These are phyloP conservation scores for Amiota communis DNA, from an alignment of 2,888 invertebrate species.

Conservation along the genomic window DNA sequence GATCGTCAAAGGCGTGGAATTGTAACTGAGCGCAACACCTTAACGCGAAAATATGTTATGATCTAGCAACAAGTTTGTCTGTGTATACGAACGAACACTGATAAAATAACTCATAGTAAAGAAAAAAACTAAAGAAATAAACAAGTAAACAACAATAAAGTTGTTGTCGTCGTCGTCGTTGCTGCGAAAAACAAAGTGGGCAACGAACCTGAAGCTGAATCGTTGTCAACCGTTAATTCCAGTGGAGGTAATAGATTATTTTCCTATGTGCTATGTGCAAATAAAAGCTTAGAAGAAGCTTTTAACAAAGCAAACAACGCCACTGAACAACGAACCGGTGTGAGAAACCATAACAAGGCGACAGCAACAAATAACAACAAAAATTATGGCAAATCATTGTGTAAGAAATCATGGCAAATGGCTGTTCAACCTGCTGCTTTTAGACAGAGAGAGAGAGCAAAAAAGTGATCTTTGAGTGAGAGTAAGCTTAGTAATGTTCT, in stretches of 20 bases:
- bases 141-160: conserved; percentile 38
- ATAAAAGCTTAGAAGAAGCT: background rate
- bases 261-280: too few relatives aligned
- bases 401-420: background rate
- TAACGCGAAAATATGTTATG: conserved; percentile 16
- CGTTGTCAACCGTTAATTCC: background rate
- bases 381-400: background rate
- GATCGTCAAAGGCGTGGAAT: conserved; percentile 44
- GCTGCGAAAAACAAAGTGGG: conserved; percentile 47
- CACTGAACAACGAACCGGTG: conserved; percentile 35
- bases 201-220: conserved; percentile 44
- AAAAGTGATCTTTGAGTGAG: background rate
- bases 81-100: background rate
- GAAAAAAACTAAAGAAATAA: conserved; percentile 34
- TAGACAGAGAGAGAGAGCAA: background rate
- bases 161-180: conserved; percentile 28
- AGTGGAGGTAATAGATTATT: conserved; percentile 37
- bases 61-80: conserved; percentile 15
- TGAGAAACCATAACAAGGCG: too few relatives aligned
- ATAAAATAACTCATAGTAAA: conserved; percentile 45
- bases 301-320: conserved; percentile 29
- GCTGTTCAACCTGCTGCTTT: too few relatives aligned
- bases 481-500: too few relatives aligned
- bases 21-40: conserved; percentile 47
- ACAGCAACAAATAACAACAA: background rate